Conservation (phyloP, 2,888 invertebrate genomes). For the Branchipolynoe longqiensis region DNA sequence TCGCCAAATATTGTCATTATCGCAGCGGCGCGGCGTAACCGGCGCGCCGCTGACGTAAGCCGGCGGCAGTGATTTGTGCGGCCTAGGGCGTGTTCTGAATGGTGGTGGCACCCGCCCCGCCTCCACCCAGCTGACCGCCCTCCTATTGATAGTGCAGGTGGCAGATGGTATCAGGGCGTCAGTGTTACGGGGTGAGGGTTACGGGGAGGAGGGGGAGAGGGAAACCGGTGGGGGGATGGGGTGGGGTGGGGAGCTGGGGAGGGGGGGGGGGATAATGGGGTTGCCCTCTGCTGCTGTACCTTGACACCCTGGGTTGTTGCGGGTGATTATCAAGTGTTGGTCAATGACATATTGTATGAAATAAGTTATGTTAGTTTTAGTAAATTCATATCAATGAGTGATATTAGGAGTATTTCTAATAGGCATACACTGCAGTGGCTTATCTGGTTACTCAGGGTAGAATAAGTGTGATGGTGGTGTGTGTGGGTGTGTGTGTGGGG, state of each 20-base stretch:
- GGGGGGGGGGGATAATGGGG: neutral
- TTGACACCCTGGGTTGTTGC: neutral
- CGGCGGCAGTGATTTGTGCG: neutral
- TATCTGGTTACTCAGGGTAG: no score
- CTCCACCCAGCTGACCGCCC: slow-evolving; percentile 5
- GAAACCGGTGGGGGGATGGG: neutral
- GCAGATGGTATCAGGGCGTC: slow-evolving; percentile 30
- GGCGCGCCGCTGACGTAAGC: slow-evolving; percentile 1
- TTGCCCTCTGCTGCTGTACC: neutral
- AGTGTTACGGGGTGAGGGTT: neutral
- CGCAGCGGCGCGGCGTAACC: neutral
- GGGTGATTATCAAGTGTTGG: neutral
- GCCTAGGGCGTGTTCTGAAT: slow-evolving; percentile 1
- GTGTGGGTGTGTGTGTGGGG: no score
- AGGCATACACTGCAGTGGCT: no score
- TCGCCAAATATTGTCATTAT: slow-evolving; percentile 54
- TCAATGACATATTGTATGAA: neutral
- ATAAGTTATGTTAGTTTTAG: neutral
- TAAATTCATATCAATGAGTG: no score
- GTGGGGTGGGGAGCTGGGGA: neutral
- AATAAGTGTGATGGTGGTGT: no score
- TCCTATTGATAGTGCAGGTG: slow-evolving; percentile 1
- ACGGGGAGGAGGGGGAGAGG: neutral
- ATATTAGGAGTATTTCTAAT: no score
- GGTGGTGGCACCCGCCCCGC: slow-evolving; percentile 4